Conservation (phyloP, 2,888 invertebrate species). For the Drosophila lutescens region DNA sequence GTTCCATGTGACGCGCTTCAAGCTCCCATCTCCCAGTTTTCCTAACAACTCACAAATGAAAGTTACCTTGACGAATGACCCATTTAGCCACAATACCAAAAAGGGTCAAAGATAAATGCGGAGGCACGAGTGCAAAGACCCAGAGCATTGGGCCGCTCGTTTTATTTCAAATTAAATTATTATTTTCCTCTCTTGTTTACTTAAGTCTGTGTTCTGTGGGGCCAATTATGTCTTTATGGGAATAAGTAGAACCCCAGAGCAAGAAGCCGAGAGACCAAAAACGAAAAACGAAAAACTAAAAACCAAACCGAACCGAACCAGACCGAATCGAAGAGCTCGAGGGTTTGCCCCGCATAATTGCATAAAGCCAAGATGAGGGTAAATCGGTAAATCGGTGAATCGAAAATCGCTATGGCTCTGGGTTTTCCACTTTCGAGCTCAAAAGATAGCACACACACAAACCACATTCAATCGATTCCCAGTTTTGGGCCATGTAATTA, state of each 20-base stretch:
- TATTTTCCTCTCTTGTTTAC: conserved; percentile 43
- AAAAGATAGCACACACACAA: conserved; percentile 24
- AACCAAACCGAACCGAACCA: conserved; percentile 22
- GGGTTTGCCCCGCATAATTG: conserved; percentile 9
- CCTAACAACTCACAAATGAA: conserved; percentile 78
- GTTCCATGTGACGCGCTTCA: conserved; percentile 50
- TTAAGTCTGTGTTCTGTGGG: conserved; percentile 4
- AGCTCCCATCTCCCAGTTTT: conserved; percentile 47
- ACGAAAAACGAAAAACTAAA: neutral
- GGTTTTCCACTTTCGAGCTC: conserved; percentile 31
- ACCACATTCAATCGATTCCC: conserved; percentile 14
- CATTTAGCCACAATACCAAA: conserved; percentile 77
- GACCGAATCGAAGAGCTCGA: conserved; percentile 16
- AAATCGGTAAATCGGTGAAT: neutral
- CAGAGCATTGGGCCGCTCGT: conserved; percentile 23
- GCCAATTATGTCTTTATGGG: conserved; percentile 53
- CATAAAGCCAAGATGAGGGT: conserved; percentile 38
- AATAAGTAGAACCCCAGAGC: conserved; percentile 31
- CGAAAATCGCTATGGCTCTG: conserved; percentile 20
- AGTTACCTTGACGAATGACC: conserved; percentile 84
- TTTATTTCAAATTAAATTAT: conserved; percentile 66
- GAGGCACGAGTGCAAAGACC: conserved; percentile 40
- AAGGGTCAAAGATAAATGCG: conserved; percentile 73
- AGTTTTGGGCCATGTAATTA: conserved; percentile 54
- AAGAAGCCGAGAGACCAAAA: neutral